phyloP scores from a whole-genome alignment of 2,113 vertebrate genomes.

The Brachirus orientalis region DNA sequence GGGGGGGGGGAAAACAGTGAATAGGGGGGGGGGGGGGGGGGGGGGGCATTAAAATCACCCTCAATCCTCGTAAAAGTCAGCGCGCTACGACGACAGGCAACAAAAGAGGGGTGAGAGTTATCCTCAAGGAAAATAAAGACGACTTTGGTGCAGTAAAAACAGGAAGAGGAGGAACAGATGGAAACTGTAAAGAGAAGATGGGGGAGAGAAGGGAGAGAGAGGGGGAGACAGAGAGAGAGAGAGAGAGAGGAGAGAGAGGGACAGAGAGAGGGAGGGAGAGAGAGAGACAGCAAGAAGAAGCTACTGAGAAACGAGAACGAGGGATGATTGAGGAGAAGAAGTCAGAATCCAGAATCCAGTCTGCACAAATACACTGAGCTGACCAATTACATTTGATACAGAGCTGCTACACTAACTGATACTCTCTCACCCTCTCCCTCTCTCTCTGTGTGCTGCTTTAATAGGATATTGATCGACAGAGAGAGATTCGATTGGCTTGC shows the following conservation, averaged over 20 bases:
- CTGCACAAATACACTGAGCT: slow-evolving; percentile 49
- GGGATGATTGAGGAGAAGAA: slow-evolving; percentile 38
- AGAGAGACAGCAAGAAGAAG: background rate
- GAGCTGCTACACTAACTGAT: slow-evolving; percentile 35
- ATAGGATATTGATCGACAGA: slow-evolving; percentile 99
- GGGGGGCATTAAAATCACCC: too few relatives aligned
- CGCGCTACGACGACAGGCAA: too few relatives aligned
- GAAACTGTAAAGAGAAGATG: background rate
- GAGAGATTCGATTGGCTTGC: slow-evolving; percentile 93
- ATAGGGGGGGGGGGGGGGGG: too few relatives aligned
- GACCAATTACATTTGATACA: slow-evolving; percentile 65
- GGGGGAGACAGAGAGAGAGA: background rate
- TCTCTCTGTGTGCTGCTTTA: slow-evolving; percentile 84
- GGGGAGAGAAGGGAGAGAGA: background rate
- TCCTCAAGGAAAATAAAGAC: too few relatives aligned
- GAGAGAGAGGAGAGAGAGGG: background rate
- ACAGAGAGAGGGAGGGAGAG: background rate
- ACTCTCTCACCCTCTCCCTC: slow-evolving; percentile 34
- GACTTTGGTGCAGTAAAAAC: too few relatives aligned
- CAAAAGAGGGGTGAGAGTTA: too few relatives aligned
- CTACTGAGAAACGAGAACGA: background rate
- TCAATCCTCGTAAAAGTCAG: too few relatives aligned
- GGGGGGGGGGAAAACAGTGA: too few relatives aligned
- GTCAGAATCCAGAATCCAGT: slow-evolving; percentile 30
- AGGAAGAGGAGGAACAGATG: background rate